Percentiles rank a stretch among this genome's conserved stretches.
Conservation (phyloP, 2,888 invertebrate species). For the Agrotis puta region DNA sequence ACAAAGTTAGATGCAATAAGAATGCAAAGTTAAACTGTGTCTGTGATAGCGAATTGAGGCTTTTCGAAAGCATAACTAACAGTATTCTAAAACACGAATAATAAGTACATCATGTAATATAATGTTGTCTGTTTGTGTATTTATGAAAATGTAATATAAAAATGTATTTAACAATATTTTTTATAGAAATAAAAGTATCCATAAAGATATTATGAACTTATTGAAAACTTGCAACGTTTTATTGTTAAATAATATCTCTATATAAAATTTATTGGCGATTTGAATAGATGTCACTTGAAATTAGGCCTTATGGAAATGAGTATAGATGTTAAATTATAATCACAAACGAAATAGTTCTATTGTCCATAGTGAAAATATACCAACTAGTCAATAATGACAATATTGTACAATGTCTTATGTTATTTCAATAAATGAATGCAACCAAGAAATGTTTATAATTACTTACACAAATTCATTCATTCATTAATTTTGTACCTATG, state of each 20-base stretch:
- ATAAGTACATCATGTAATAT: constrained; percentile 70
- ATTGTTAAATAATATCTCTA: constrained; percentile 49
- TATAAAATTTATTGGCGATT: constrained; percentile 46
- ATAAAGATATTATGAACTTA: constrained; percentile 46
- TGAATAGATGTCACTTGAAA: constrained; percentile 54
- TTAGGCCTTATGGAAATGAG: constrained; percentile 71
- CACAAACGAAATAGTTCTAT: constrained; percentile 72
- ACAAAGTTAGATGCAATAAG: constrained; percentile 54
- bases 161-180: constrained; percentile 72
- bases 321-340: constrained; percentile 65
- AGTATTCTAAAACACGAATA: constrained; percentile 84
- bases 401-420: constrained; percentile 73
- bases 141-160: constrained; percentile 73
- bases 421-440: constrained; percentile 76
- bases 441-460: constrained; percentile 37
- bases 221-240: constrained; percentile 57
- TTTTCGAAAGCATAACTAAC: constrained; percentile 81
- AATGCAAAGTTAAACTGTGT: constrained; percentile 69
- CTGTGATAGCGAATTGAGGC: constrained; percentile 88
- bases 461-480: neutral
- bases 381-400: constrained; percentile 71
- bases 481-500: neutral
- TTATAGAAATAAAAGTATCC: constrained; percentile 66
- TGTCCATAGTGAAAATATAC: constrained; percentile 69
- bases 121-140: constrained; percentile 66